A percentile compares a stretch with the other conserved stretches of the same genome.
These are phyloP conservation scores for Atta cephalotes DNA, from an alignment of 1,140 invertebrate genomes.

Conservation along the genomic window DNA sequence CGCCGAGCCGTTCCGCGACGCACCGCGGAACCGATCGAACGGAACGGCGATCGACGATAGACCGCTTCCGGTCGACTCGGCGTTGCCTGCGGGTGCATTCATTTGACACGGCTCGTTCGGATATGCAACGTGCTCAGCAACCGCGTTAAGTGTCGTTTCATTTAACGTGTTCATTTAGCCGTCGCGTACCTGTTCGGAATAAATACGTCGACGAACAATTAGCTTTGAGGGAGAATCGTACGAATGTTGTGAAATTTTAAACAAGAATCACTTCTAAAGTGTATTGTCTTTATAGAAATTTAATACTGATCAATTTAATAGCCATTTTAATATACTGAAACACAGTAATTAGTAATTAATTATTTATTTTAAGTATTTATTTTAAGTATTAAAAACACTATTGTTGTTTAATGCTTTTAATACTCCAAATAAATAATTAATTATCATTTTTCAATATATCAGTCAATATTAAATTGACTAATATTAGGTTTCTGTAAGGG, in stretches of 20 bases:
- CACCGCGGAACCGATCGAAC: conserved; percentile 72
- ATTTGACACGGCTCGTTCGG: conserved; percentile 67
- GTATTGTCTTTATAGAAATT: neutral
- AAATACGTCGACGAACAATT: conserved; percentile 5
- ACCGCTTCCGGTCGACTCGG: conserved; percentile 72
- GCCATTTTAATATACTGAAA: too few relatives aligned
- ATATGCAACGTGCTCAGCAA: conserved; percentile 66
- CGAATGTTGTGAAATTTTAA: neutral
- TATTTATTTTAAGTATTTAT: too few relatives aligned
- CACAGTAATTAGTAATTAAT: too few relatives aligned
- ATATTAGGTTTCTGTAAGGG: too few relatives aligned
- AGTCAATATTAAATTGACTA: too few relatives aligned
- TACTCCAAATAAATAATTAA: too few relatives aligned
- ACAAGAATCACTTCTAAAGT: neutral
- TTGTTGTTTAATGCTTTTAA: too few relatives aligned
- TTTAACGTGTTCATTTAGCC: conserved; percentile 65
- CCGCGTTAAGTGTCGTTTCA: conserved; percentile 61
- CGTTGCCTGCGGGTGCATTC: conserved; percentile 63
- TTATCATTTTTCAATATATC: too few relatives aligned
- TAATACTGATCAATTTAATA: too few relatives aligned
- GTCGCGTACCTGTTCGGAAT: conserved; percentile 30
- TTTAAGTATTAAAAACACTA: too few relatives aligned
- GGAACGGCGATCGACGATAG: conserved; percentile 72
- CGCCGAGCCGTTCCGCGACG: conserved; percentile 58
- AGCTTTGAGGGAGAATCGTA: neutral